Base-by-base conservation (phyloP, 2,113 vertebrate genomes). In the Pardalotus punctatus region DNA sequence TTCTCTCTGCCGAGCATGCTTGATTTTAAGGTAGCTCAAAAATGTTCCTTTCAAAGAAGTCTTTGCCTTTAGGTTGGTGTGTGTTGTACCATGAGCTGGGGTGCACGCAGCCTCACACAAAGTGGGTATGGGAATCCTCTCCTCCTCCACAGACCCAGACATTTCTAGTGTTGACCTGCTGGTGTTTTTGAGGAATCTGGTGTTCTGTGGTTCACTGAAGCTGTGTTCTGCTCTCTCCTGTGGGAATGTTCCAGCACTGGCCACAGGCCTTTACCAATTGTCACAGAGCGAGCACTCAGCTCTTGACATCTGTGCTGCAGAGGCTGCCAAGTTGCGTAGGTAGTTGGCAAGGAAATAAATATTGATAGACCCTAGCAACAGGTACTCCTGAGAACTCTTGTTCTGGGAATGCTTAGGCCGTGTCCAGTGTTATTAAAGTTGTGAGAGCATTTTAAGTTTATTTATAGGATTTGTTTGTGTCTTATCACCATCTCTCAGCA, bases 281-380 rank as follows among this genome's bases (percentile, higher is more conserved):
- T 57, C 84, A 66, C 83, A 70, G 81, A 94, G 76, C 0, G 81
- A 96, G 81, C 85, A 35, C 78, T 61, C 88, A 38, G 72, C 57
- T 95, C 92, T 40, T 72, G 88, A 94, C 92, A 96, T 96, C 96
- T 97, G 93, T 10, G 69, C 88, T 51, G 81, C 64, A 17, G 62
- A 10, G 77, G n/a, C 94, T 93, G 94, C 95, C 92, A 95, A 95
- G 87, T 16, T 40, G 90, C 2, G 7, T 81, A 81, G 85, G 93
- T 94, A 79, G 84, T 84, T 82, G 92, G 72, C 88, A 76, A 90
- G 87, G 89, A 90, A 94, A 76, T 86, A 96, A 93, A 95, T 92
- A 86, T 81, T 97, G 93, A 91, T 90, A 95, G 89, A 38, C 60
- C 86, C 78, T 95, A 96, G 94, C 79, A 96, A 95, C 84, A 88